phyloP scores from a whole-genome alignment of 2,113 vertebrate species.

The Zosterops lateralis region DNA sequence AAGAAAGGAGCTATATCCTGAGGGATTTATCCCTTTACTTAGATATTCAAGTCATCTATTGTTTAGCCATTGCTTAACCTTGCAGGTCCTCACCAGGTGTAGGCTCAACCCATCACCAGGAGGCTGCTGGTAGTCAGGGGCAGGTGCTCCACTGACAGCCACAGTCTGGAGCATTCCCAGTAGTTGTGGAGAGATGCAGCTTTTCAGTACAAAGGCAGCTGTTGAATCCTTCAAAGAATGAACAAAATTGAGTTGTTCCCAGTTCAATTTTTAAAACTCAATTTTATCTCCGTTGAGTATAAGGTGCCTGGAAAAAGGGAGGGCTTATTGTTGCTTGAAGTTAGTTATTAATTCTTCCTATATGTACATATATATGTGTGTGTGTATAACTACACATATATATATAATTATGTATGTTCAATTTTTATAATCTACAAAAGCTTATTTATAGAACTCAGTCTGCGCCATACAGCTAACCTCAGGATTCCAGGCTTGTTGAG shows the following conservation, averaged over 20 bases:
- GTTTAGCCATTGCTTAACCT: neutral
- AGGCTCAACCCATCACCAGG: neutral
- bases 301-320: neutral
- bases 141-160: neutral
- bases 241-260: neutral
- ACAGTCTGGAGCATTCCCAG: neutral
- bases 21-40: neutral
- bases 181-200: no score
- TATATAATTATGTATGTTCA: neutral
- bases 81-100: neutral
- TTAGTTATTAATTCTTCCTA: neutral
- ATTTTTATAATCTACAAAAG: neutral
- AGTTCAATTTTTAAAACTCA: neutral
- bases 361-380: neutral
- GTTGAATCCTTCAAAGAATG: neutral
- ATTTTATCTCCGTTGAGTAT: neutral
- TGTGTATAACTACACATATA: neutral
- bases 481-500: neutral
- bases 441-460: neutral
- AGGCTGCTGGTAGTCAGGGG: neutral
- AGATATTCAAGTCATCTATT: neutral
- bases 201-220: neutral
- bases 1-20: neutral
- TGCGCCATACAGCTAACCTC: neutral
- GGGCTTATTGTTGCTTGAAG: neutral